Percentiles rank a stretch among this genome's conserved stretches.
Evolutionary conservation across 1,140 invertebrate genomes (phyloP).

Genomic region (Drosophila sturtevanti): DNA sequence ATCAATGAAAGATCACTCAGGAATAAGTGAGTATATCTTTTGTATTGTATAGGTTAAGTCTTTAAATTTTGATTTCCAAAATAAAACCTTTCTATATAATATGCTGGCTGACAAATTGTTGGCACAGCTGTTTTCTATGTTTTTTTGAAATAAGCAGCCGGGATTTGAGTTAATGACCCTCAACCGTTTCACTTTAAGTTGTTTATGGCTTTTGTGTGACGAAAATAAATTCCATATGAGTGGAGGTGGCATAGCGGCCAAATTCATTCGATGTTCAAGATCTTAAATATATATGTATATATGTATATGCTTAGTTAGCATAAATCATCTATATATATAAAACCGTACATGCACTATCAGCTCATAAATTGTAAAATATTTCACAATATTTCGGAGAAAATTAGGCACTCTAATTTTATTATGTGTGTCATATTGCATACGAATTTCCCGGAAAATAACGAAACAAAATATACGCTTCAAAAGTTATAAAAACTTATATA

Average conservation of each 20-base stretch:
- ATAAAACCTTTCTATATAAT: constrained; percentile 4
- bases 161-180: constrained; percentile 76
- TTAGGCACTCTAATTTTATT: constrained; percentile 5
- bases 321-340: constrained; percentile 30
- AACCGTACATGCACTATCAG: constrained; percentile 7
- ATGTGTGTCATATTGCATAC: neutral
- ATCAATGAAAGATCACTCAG: constrained; percentile 52
- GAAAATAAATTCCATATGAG: constrained; percentile 56
- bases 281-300: constrained; percentile 20
- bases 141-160: constrained; percentile 70
- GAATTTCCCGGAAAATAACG: neutral
- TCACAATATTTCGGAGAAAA: constrained; percentile 24
- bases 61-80: constrained; percentile 28
- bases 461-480: neutral
- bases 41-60: constrained; percentile 63
- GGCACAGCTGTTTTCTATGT: constrained; percentile 66
- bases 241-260: constrained; percentile 32
- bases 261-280: constrained; percentile 17
- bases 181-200: constrained; percentile 76
- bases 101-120: constrained; percentile 69
- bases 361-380: constrained; percentile 46
- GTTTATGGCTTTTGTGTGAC: constrained; percentile 64
- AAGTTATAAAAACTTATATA: neutral
- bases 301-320: constrained; percentile 24
- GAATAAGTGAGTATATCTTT: constrained; percentile 35